These are phyloP conservation scores for Tonatia bakeri DNA, from an alignment of 2,113 vertebrate species.

Conservation along the genomic window DNA sequence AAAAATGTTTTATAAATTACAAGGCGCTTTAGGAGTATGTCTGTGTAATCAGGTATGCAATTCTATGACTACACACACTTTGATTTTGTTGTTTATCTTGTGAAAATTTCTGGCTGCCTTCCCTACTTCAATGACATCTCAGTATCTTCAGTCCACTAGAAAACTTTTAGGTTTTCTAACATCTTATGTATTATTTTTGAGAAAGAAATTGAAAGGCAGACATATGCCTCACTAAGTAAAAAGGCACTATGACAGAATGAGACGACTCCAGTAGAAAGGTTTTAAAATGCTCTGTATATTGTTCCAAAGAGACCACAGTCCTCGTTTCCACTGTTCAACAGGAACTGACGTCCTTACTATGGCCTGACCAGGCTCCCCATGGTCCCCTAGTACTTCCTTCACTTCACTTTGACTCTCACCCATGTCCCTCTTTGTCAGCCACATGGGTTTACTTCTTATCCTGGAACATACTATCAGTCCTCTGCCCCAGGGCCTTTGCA, in stretches of 20 bases:
- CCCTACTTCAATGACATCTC: not conserved
- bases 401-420: too few relatives aligned
- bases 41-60: not conserved
- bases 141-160: not conserved
- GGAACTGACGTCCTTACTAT: not conserved
- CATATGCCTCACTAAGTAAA: not conserved
- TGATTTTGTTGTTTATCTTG: too few relatives aligned
- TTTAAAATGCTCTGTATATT: not conserved
- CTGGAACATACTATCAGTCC: too few relatives aligned
- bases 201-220: not conserved
- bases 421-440: not conserved
- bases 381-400: fast-evolving
- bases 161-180: not conserved
- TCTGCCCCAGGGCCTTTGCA: not conserved
- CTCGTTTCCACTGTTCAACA: fast-evolving
- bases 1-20: not conserved
- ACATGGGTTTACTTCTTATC: not conserved
- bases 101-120: not conserved
- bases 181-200: not conserved
- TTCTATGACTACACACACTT: not conserved
- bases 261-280: not conserved
- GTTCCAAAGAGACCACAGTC: not conserved
- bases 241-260: not conserved
- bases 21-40: fast-evolving
- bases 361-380: not conserved